These are phyloP conservation scores for Spea bombifrons DNA, from an alignment of 2,113 vertebrate genomes.

Conservation along the genomic window DNA sequence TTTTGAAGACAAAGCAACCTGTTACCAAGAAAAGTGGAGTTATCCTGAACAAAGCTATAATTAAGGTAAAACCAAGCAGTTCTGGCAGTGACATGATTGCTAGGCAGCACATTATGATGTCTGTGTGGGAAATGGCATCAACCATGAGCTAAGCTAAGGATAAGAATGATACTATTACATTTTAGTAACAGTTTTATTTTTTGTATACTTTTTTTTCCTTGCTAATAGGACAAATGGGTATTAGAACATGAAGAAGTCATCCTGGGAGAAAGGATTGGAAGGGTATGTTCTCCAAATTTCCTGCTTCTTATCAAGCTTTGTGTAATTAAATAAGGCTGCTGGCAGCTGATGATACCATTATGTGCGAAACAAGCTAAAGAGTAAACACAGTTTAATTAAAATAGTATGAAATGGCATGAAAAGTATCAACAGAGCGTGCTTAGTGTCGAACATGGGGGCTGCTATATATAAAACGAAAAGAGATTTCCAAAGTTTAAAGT, in stretches of 20 bases:
- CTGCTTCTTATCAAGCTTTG: no score
- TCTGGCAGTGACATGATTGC: no score
- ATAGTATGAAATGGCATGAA: no score
- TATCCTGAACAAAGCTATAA: constrained; percentile 71
- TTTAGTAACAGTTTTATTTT: constrained; percentile 4
- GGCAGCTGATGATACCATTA: constrained; percentile 20
- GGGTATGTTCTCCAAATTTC: constrained; percentile 66
- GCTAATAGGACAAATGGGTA: constrained; percentile 89
- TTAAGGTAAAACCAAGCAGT: constrained; percentile 67
- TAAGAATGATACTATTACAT: neutral
- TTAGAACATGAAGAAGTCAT: constrained; percentile 88
- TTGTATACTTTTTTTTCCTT: constrained; percentile 2
- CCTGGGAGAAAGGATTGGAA: constrained; percentile 85
- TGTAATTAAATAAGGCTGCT: constrained; percentile 10
- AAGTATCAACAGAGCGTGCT: no score
- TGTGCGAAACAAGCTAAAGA: neutral
- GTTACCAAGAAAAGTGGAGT: constrained; percentile 81
- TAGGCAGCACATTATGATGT: no score
- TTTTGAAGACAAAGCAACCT: constrained; percentile 71
- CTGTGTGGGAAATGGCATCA: no score
- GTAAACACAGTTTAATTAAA: constrained; percentile 28
- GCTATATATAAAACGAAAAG: no score
- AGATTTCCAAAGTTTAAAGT: no score
- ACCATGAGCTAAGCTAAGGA: neutral
- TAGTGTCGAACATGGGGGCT: no score